Conservation (phyloP, 2,797 vertebrate species). For the Pipistrellus kuhlii region DNA sequence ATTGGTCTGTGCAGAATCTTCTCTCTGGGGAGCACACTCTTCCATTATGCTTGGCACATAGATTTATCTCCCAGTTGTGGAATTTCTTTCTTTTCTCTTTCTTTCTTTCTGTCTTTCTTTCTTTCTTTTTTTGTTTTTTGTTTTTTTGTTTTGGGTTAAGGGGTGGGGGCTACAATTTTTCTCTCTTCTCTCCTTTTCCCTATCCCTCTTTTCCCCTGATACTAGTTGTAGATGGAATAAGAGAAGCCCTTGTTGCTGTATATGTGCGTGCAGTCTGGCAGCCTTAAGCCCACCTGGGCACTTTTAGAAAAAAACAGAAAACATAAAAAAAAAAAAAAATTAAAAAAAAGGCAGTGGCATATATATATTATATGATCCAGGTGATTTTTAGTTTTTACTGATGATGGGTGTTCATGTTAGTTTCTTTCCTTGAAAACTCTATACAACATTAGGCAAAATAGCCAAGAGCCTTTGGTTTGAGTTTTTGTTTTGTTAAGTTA, state of each 20-base stretch:
- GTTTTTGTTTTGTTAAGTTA: conserved; percentile 64
- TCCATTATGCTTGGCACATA: conserved; percentile 72
- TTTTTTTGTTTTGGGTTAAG: neutral
- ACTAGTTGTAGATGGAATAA: conserved; percentile 70
- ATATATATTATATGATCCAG: conserved; percentile 47
- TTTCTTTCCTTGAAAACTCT: conserved; percentile 64
- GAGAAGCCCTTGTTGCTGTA: conserved; percentile 77
- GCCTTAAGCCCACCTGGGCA: conserved; percentile 84
- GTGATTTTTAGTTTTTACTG: conserved; percentile 70
- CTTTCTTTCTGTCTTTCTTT: neutral
- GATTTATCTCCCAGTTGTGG: conserved; percentile 70
- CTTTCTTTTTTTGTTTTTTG: neutral
- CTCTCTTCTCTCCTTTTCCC: neutral
- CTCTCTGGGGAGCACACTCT: conserved; percentile 77
- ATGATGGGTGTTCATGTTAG: conserved; percentile 67
- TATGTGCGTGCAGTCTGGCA: conserved; percentile 78
- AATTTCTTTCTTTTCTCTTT: conserved; percentile 58
- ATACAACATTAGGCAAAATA: conserved; percentile 47
- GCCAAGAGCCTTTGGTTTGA: conserved; percentile 71
- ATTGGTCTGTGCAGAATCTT: conserved; percentile 83
- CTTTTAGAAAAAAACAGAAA: conserved; percentile 44
- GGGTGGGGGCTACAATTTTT: neutral
- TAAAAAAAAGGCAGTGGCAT: neutral
- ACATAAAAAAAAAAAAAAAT: neutral
- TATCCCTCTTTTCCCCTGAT: neutral